phyloP scores from a whole-genome alignment of 2,888 invertebrate species.

The Drosophila flavopinicola region DNA sequence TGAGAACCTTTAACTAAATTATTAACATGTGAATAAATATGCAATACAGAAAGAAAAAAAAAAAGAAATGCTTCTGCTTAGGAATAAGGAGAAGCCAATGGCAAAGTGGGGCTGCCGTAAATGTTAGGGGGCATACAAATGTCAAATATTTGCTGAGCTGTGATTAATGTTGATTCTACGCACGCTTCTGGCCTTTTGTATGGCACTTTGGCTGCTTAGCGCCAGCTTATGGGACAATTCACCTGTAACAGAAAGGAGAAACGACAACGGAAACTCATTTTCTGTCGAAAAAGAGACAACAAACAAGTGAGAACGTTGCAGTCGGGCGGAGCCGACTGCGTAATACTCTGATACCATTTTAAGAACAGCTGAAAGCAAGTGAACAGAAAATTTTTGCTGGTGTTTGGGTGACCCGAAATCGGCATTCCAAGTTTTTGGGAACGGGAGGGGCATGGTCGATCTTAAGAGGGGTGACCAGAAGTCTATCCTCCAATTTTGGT shows the following conservation, averaged over 20 bases:
- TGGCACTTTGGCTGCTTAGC: slow-evolving; percentile 44
- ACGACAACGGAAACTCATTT: slow-evolving; percentile 42
- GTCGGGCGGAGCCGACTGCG: too few species aligned
- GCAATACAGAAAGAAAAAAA: slow-evolving; percentile 19
- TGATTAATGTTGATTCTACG: slow-evolving; percentile 80
- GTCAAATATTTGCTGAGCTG: slow-evolving; percentile 81
- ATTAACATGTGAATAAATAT: slow-evolving; percentile 73
- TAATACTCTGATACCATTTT: too few species aligned
- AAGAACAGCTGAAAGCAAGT: too few species aligned
- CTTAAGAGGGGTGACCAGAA: too few species aligned
- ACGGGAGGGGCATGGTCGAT: too few species aligned
- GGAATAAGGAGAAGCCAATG: slow-evolving; percentile 30
- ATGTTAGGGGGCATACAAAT: slow-evolving; percentile 53
- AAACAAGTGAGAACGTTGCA: too few species aligned
- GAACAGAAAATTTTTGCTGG: too few species aligned
- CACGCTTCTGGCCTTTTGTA: slow-evolving; percentile 46
- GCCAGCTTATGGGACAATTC: slow-evolving; percentile 50
- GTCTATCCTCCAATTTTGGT: too few species aligned
- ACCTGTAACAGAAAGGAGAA: slow-evolving; percentile 53
- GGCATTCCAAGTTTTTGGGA: too few species aligned
- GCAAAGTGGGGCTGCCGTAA: slow-evolving; percentile 5
- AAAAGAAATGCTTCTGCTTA: slow-evolving; percentile 26
- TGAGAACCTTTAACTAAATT: slow-evolving; percentile 49
- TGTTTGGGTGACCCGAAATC: too few species aligned
- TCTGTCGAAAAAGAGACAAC: slow-evolving; percentile 1